Evolutionary conservation across 2,888 invertebrate genomes (phyloP).

Genomic region (Parochlus steinenii): DNA sequence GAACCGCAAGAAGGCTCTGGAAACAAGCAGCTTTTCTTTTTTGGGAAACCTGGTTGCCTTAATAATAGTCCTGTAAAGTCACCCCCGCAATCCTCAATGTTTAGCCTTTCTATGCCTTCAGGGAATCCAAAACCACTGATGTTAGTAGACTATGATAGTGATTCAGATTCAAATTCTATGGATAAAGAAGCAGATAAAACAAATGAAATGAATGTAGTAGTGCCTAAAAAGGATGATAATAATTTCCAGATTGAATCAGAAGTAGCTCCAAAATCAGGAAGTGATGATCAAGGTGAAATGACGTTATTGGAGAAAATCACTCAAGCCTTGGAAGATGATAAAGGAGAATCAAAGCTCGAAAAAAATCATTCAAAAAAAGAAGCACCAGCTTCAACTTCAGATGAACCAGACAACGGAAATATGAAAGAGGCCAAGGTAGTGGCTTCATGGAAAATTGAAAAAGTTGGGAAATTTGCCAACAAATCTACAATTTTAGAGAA

Average conservation of each 20-base stretch:
- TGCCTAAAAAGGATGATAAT: not conserved
- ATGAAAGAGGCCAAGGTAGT: conserved; percentile 7
- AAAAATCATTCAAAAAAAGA: not conserved
- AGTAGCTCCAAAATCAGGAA: not conserved
- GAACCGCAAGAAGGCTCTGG: conserved; percentile 15
- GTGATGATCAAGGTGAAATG: not conserved
- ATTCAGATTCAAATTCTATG: not conserved
- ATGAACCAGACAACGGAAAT: conserved; percentile 9
- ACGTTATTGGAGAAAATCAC: too few species aligned
- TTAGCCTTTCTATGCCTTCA: too few species aligned
- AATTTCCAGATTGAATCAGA: not conserved
- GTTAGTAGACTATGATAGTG: not conserved
- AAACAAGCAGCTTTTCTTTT: conserved; percentile 28
- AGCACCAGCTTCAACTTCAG: not conserved
- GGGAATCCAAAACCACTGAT: not conserved
- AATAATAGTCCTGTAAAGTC: conserved; percentile 27
- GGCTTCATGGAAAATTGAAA: too few species aligned
- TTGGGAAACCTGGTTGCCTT: conserved; percentile 31
- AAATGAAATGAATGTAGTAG: not conserved
- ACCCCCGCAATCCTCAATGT: too few species aligned
- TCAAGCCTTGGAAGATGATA: not conserved
- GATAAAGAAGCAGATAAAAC: not conserved
- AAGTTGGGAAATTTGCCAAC: too few species aligned
- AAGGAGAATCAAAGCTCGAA: not conserved
- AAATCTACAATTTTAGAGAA: too few species aligned